These are phyloP conservation scores for Peromyscus maniculatus DNA, from an alignment of 2,113 vertebrate species.

Conservation along the genomic window DNA sequence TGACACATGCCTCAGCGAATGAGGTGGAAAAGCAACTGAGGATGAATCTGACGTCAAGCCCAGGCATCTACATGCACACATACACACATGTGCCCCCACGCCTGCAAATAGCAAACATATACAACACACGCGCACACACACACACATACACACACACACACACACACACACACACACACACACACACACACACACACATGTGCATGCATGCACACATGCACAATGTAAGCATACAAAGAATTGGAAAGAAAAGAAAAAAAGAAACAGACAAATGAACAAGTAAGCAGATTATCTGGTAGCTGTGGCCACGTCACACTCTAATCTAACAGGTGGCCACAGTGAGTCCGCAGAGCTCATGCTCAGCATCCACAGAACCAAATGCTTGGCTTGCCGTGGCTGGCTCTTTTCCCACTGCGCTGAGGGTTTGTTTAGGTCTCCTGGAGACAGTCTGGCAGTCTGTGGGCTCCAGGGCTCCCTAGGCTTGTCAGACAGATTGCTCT, in stretches of 20 bases:
- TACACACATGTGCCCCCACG: neutral
- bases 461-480: neutral
- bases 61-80: neutral
- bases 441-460: constrained; percentile 25
- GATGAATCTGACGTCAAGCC: too few species aligned
- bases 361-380: neutral
- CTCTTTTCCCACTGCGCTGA: constrained; percentile 18
- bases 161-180: neutral
- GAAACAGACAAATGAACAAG: neutral
- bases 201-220: rapidly evolving
- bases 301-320: rapidly evolving
- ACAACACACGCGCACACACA: neutral
- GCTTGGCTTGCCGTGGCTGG: constrained; percentile 18
- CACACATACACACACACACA: neutral
- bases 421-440: constrained; percentile 52
- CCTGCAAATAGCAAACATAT: neutral
- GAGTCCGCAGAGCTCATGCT: neutral
- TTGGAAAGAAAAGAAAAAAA: neutral
- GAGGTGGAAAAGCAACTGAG: too few species aligned
- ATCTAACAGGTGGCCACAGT: neutral
- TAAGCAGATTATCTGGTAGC: rapidly evolving
- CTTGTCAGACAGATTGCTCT: neutral
- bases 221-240: neutral
- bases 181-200: neutral
- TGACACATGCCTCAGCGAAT: neutral